Conservation (phyloP, 2,113 vertebrate species). For the Cebidichthys violaceus region DNA sequence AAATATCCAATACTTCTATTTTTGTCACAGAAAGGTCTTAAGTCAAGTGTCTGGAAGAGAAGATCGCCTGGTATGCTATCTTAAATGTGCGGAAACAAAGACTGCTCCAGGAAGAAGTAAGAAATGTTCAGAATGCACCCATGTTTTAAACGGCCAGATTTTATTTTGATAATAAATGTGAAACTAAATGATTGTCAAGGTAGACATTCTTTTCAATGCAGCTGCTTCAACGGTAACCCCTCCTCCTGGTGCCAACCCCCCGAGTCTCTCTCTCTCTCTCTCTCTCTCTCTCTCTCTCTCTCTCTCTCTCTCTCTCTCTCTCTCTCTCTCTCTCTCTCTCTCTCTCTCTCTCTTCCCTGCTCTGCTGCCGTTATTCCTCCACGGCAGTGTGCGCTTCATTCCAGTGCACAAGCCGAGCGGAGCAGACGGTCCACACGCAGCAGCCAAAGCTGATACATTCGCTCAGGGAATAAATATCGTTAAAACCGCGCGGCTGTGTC, state of each 20-base stretch:
- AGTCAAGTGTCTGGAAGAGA: not conserved
- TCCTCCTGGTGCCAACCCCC: constrained; percentile 64
- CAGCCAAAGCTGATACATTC: constrained; percentile 68
- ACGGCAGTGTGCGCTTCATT: constrained; percentile 74
- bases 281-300: constrained; percentile 49
- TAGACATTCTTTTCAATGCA: constrained; percentile 68
- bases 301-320: constrained; percentile 52
- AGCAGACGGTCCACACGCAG: constrained; percentile 63
- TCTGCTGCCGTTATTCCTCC: constrained; percentile 63
- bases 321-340: not conserved
- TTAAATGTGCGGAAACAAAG: constrained; percentile 1
- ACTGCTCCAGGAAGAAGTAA: not conserved
- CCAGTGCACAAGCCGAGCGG: constrained; percentile 77
- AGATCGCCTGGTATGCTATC: not conserved
- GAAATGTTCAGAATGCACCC: not conserved
- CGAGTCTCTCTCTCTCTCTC: constrained; percentile 25
- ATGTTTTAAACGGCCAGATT: not conserved
- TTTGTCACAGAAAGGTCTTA: not conserved
- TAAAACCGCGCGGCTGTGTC: constrained; percentile 50
- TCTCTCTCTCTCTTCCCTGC: not conserved
- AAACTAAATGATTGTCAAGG: constrained; percentile 58
- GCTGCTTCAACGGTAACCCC: constrained; percentile 74
- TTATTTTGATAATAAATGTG: constrained; percentile 38
- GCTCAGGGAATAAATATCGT: constrained; percentile 81
- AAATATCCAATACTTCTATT: not conserved